Evolutionary conservation across 2,113 vertebrate genomes (phyloP), one percentile per base, ranked within the genome.

Genomic region (Spermophilus dauricus): DNA sequence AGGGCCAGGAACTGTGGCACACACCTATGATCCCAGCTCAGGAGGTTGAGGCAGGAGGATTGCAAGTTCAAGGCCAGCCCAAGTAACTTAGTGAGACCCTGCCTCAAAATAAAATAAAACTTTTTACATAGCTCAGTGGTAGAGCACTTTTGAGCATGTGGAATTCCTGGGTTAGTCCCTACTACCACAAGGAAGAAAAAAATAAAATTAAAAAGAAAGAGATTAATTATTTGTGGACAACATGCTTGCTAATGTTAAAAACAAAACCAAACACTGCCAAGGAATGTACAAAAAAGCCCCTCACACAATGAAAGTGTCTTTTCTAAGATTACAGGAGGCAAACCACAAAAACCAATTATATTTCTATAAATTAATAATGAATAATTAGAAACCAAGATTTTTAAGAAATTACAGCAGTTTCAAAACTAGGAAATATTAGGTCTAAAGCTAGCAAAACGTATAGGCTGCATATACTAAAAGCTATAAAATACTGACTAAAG

Each of bases 261-360:
- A 75, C 39, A 53, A 67, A 85, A 65, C 51, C 30, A 69, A 53
- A 93, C 24, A 81, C n/a, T 69, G 72, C 65, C 12, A 87, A 95
- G 77, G 30, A 90, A 87, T 76, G 34, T 58, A 84, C 42, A 51
- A 42, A 48, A 88, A 93, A 81, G 81, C 1, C 30, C 18, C 2
- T 86, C 45, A 34, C 39, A 86, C 48, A 76, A 94, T 8, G 22
- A 75, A 95, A 76, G 63, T 61, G 63, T 83, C n/a, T 91, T 78
- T 85, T 63, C 3, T 88, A 70, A 89, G 65, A 83, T 58, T 13
- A 95, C 12, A 92, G 69, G 34, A 93, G 42, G 78, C 22, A 73
- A 86, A 37, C 48, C n/a, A 95, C 34, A 96, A 90, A 92, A 89
- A 70, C 70, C 39, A 95, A 87, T 37, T 93, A 8, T 78, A 53